A percentile compares a stretch with the other conserved stretches of the same genome.
phyloP scores from a whole-genome alignment of 2,888 invertebrate species.

The Pecten maximus region DNA sequence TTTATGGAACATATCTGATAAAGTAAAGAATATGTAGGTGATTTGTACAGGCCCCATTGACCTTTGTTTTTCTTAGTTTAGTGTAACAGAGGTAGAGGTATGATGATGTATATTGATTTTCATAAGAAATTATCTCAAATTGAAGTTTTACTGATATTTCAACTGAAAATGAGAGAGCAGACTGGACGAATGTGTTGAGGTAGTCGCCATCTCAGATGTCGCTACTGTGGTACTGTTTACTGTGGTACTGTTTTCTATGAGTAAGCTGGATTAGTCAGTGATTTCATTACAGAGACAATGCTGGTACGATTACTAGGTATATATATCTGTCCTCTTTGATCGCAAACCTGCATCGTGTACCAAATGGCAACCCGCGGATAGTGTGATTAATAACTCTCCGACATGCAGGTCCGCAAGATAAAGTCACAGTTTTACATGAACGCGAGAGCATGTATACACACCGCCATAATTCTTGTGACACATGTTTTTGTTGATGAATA shows the following conservation, averaged over 20 bases:
- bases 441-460: neutral
- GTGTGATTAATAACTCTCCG: neutral
- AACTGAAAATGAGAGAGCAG: neutral
- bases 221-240: neutral
- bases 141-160: too few species aligned
- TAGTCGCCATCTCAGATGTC: neutral
- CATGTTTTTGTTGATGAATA: neutral
- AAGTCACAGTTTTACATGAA: neutral
- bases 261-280: neutral
- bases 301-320: neutral
- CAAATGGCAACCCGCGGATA: neutral
- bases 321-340: conserved; percentile 18
- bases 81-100: too few species aligned
- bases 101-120: too few species aligned
- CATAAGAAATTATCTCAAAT: neutral
- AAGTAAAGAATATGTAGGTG: too few species aligned
- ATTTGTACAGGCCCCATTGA: too few species aligned
- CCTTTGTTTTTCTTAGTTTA: too few species aligned
- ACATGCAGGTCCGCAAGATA: neutral
- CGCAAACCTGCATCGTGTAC: conserved; percentile 20
- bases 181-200: neutral
- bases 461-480: neutral
- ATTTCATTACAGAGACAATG: conserved; percentile 7
- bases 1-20: too few species aligned
- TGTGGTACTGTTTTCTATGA: neutral